These are phyloP conservation scores for Drosophila azteca DNA, from an alignment of 1,140 invertebrate genomes.

Conservation along the genomic window DNA sequence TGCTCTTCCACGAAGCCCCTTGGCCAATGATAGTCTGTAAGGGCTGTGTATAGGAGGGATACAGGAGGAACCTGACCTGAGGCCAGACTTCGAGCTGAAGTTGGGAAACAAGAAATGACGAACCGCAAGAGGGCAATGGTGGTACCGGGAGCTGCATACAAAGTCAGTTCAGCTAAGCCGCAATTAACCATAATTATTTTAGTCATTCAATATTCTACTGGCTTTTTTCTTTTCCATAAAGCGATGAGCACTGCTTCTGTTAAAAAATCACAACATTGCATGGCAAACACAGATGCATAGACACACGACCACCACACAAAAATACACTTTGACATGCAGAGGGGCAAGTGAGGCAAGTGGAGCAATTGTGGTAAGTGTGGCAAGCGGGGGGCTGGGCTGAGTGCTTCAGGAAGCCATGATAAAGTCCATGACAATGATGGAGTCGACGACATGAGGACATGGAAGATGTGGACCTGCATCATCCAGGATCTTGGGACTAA, in stretches of 20 bases:
- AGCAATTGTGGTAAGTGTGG: background rate
- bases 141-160: background rate
- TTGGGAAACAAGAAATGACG: no score
- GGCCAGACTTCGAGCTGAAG: no score
- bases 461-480: background rate
- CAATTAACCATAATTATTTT: constrained; percentile 44
- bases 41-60: no score
- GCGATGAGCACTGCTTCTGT: constrained; percentile 9
- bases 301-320: background rate
- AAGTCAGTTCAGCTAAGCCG: background rate
- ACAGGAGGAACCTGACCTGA: no score
- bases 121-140: background rate
- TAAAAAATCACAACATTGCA: constrained; percentile 36
- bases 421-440: constrained; percentile 39
- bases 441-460: background rate
- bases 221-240: constrained; percentile 18
- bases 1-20: no score
- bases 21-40: no score
- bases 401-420: constrained; percentile 41
- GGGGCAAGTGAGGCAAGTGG: background rate
- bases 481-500: background rate
- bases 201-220: background rate
- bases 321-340: background rate
- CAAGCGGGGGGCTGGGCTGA: constrained; percentile 1
- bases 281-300: constrained; percentile 21